Evolutionary conservation across 2,113 vertebrate genomes (phyloP).

Genomic region (Saccopteryx leptura): DNA sequence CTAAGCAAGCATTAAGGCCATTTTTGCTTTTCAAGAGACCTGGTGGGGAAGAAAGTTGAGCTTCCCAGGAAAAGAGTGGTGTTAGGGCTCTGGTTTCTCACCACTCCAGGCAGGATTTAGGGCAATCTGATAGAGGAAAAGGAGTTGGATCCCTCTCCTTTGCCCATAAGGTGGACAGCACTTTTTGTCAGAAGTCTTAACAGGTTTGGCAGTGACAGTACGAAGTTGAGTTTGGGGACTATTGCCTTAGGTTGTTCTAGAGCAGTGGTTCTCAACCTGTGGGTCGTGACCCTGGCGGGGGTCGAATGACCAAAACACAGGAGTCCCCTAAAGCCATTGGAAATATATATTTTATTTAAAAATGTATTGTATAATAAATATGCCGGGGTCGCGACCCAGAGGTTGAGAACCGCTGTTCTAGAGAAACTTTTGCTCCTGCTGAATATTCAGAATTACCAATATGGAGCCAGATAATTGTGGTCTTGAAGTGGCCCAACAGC

Average conservation of each 20-base stretch:
- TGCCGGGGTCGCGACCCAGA: no score
- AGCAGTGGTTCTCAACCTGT: no score
- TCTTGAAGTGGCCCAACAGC: neutral
- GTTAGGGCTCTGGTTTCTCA: neutral
- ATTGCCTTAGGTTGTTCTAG: neutral
- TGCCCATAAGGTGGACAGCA: neutral
- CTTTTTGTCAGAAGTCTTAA: neutral
- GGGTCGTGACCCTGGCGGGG: no score
- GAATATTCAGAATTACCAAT: neutral
- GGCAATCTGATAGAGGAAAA: neutral
- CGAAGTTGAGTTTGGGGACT: neutral
- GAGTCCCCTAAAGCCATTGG: no score
- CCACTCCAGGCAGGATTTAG: neutral
- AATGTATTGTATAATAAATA: no score
- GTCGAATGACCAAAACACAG: no score
- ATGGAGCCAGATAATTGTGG: neutral
- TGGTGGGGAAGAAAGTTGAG: neutral
- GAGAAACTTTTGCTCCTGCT: neutral
- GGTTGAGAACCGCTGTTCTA: neutral
- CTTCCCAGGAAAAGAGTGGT: neutral
- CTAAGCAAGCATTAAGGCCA: slow-evolving; percentile 13
- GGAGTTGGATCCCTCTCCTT: neutral
- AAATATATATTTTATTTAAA: no score
- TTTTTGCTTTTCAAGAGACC: slow-evolving; percentile 7
- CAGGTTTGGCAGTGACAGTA: neutral